Conservation (phyloP, 2,797 vertebrate genomes). For the Stomatorhinus walkeri region DNA sequence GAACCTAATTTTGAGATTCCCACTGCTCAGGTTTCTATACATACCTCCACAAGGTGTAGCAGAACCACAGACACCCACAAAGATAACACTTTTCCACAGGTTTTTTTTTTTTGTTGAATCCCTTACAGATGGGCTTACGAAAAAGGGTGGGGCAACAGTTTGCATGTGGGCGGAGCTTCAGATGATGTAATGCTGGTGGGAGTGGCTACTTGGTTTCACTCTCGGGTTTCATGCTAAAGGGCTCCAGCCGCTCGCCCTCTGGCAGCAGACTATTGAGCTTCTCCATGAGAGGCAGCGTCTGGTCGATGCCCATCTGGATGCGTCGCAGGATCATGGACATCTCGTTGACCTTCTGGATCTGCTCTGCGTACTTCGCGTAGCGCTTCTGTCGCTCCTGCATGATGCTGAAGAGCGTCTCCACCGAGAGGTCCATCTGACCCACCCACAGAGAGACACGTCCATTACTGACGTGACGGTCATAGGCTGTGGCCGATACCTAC, state of each 20-base stretch:
- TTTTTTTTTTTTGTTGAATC: not conserved
- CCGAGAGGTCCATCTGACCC: conserved; percentile 87
- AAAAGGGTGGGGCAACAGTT: not conserved
- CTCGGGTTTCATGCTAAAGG: conserved; percentile 85
- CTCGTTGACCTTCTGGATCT: conserved; percentile 98
- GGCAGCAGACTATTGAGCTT: conserved; percentile 90
- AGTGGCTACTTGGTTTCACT: conserved; percentile 52
- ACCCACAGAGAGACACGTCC: not conserved
- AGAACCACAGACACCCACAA: not conserved
- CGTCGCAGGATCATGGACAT: conserved; percentile 96
- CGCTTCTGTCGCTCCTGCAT: conserved; percentile 98
- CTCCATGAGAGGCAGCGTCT: conserved; percentile 92
- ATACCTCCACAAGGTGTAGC: not conserved
- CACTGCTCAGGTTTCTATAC: not conserved
- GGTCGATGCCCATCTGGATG: conserved; percentile 98
- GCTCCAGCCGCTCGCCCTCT: conserved; percentile 83
- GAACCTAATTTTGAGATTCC: not conserved
- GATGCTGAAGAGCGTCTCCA: conserved; percentile 87
- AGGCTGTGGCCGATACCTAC: not conserved
- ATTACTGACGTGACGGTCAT: conserved; percentile 9
- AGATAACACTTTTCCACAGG: not conserved
- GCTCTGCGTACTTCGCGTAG: conserved; percentile 94
- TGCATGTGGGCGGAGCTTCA: not conserved
- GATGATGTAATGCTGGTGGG: not conserved
- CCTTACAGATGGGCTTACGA: not conserved